Evolutionary conservation across 2,113 vertebrate species (phyloP).

Genomic region (Odontophorus gujanensis): DNA sequence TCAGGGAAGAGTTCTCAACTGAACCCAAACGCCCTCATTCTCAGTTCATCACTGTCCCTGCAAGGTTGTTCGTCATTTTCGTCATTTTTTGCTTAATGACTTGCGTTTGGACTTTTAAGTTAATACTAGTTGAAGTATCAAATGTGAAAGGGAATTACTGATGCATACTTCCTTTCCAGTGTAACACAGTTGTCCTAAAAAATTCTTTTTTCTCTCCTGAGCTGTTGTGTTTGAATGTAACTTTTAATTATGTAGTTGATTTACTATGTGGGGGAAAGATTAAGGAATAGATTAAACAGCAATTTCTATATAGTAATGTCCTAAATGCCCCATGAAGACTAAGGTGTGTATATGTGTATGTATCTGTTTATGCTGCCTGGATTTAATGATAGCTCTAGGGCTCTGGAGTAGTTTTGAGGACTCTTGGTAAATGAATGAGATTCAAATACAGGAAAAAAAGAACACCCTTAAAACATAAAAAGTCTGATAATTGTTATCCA

Average conservation of each 20-base stretch:
- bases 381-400: neutral
- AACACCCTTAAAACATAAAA: neutral
- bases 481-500: neutral
- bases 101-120: slow-evolving; percentile 44
- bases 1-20: slow-evolving; percentile 35
- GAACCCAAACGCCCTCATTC: slow-evolving; percentile 57
- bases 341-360: neutral
- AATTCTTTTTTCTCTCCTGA: neutral
- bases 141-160: slow-evolving; percentile 43
- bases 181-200: slow-evolving; percentile 33
- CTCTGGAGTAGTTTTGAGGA: neutral
- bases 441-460: slow-evolving; percentile 13
- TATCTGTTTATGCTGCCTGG: neutral
- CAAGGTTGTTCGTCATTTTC: slow-evolving; percentile 47
- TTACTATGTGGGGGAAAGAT: neutral
- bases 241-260: slow-evolving; percentile 26
- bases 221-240: slow-evolving; percentile 24
- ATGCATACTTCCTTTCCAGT: slow-evolving; percentile 21
- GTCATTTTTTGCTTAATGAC: slow-evolving; percentile 47
- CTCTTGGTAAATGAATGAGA: slow-evolving; percentile 7
- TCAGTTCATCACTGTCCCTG: slow-evolving; percentile 33
- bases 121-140: slow-evolving; percentile 58
- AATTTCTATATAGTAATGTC: neutral
- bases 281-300: neutral
- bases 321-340: neutral